Evolutionary conservation across 2,888 invertebrate species (phyloP).

Genomic region (Megalurothrips usitatus): DNA sequence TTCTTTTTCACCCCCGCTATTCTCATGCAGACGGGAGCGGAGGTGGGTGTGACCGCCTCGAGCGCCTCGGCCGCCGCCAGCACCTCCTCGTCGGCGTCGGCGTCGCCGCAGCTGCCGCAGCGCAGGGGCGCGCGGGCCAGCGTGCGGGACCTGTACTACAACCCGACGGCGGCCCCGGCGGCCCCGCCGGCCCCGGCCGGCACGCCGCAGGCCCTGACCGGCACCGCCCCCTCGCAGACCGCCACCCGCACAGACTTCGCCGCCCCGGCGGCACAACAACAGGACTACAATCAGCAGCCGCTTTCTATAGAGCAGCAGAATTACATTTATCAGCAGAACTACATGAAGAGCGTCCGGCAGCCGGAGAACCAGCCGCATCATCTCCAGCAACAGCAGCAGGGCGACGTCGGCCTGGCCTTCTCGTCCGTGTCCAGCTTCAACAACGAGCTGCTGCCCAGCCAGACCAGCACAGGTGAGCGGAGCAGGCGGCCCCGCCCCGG

Average conservation of each 20-base stretch:
- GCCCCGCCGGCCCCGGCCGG: no score
- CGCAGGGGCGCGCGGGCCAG: not conserved
- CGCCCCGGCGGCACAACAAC: not conserved
- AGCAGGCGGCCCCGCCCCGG: not conserved
- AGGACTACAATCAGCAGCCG: not conserved
- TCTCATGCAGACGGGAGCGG: not conserved
- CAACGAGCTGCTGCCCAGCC: conserved; percentile 7
- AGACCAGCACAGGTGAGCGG: not conserved
- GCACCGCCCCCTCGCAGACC: not conserved
- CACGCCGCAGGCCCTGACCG: not conserved
- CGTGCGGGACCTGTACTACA: not conserved
- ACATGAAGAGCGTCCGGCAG: not conserved
- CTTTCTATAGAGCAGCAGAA: not conserved
- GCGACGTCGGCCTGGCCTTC: not conserved
- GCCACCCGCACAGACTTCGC: no score
- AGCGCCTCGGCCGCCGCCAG: not conserved
- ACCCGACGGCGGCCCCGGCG: not conserved
- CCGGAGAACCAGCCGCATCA: not conserved
- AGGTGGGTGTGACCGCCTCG: not conserved
- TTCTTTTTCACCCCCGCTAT: not conserved
- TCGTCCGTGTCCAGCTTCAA: conserved; percentile 24
- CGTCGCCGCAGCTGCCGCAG: not conserved
- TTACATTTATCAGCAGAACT: conserved; percentile 11
- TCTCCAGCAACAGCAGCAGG: not conserved
- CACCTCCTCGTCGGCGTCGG: not conserved